Conservation (phyloP, 2,888 invertebrate genomes). For the Apodemia hepburni region DNA sequence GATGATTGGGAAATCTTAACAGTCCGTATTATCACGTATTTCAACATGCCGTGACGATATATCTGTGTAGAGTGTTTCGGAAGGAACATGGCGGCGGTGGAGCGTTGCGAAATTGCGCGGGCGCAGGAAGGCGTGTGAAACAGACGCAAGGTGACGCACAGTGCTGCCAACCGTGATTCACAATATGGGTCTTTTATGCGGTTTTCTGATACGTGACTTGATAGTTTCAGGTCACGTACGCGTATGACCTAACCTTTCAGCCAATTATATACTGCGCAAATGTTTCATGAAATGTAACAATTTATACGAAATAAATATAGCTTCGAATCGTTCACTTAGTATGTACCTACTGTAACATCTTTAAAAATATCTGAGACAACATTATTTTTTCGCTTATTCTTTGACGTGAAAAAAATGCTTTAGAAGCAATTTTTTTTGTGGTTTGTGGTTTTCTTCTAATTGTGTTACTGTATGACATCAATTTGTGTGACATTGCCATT, state of each 20-base stretch:
- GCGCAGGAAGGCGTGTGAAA: constrained; percentile 57
- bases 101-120: constrained; percentile 48
- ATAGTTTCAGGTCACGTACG: constrained; percentile 60
- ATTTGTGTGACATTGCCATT: no score
- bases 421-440: no score
- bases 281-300: not conserved
- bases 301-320: not conserved
- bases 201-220: constrained; percentile 45
- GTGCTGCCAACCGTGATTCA: constrained; percentile 60
- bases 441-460: no score
- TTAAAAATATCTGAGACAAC: constrained; percentile 33
- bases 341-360: no score
- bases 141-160: constrained; percentile 57
- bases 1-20: constrained; percentile 8
- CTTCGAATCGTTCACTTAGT: not conserved
- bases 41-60: constrained; percentile 18
- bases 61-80: constrained; percentile 26
- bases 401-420: no score
- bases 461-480: no score
- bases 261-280: not conserved
- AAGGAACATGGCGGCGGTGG: constrained; percentile 30
- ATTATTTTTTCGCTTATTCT: constrained; percentile 30
- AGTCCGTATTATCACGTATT: constrained; percentile 15
- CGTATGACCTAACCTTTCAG: constrained; percentile 28
- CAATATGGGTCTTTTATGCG: constrained; percentile 38